Conservation (phyloP, 2,797 vertebrate genomes). For the Enoplosus armatus region DNA sequence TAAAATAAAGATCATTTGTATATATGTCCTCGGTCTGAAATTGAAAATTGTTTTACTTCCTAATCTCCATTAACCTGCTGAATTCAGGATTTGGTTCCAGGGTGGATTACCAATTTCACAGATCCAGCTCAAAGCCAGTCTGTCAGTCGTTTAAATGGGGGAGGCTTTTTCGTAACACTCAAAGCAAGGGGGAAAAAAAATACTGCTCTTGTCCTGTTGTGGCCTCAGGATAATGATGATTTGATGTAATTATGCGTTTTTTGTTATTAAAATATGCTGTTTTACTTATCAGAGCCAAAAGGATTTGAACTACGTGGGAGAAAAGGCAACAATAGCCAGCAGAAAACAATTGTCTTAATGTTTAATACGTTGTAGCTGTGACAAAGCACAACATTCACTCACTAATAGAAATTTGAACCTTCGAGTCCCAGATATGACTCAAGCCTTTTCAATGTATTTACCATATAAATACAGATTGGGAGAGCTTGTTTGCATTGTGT, state of each 20-base stretch:
- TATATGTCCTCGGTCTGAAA: conserved; percentile 30
- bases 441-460: conserved; percentile 41
- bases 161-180: conserved; percentile 24
- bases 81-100: conserved; percentile 49
- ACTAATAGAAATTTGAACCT: conserved; percentile 42
- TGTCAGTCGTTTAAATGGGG: conserved; percentile 2
- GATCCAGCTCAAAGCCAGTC: conserved; percentile 27
- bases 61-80: conserved; percentile 64
- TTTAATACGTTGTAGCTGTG: conserved; percentile 9
- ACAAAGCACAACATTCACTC: not conserved
- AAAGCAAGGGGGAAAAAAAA: not conserved
- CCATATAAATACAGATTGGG: conserved; percentile 49
- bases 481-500: conserved; percentile 59
- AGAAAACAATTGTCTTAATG: conserved; percentile 2
- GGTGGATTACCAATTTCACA: conserved; percentile 59
- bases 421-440: conserved; percentile 16
- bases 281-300: not conserved
- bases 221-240: conserved; percentile 7
- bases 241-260: conserved; percentile 7
- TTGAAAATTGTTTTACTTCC: conserved; percentile 47
- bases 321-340: conserved; percentile 1
- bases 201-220: conserved; percentile 17
- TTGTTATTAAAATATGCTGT: conserved; percentile 3
- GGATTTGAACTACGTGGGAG: not conserved
- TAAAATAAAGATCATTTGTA: conserved; percentile 24